Conservation (phyloP, 1,140 invertebrate species). For the Orius insidiosus region DNA sequence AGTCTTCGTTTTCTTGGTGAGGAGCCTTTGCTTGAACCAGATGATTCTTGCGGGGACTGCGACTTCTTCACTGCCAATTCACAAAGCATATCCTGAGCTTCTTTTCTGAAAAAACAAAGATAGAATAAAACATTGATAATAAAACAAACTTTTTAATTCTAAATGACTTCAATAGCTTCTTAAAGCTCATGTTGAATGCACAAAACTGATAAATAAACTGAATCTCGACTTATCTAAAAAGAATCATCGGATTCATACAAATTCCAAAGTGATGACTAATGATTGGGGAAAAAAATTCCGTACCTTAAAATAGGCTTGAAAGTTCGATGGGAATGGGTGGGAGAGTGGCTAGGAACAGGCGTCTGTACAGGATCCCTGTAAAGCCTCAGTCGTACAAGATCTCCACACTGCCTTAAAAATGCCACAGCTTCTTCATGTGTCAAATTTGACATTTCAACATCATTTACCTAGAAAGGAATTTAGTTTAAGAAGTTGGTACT, state of each 20-base stretch:
- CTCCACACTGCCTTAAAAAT: constrained; percentile 53
- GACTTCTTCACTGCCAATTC: constrained; percentile 53
- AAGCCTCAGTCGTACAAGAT: constrained; percentile 51
- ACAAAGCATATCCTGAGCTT: constrained; percentile 65
- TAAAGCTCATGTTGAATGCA: not conserved
- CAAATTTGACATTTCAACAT: constrained; percentile 57
- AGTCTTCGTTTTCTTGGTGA: constrained; percentile 22
- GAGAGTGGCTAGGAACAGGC: constrained; percentile 59
- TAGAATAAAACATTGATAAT: not conserved
- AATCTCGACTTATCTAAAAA: not conserved
- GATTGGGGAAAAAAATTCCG: constrained; percentile 5
- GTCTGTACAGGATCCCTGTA: constrained; percentile 59
- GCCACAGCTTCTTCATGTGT: constrained; percentile 69
- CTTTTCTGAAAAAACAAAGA: constrained; percentile 37
- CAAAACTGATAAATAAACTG: constrained; percentile 5
- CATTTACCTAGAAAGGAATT: constrained; percentile 46
- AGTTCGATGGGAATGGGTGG: constrained; percentile 31
- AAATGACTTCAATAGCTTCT: not conserved
- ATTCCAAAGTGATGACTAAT: not conserved
- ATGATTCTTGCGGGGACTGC: constrained; percentile 40
- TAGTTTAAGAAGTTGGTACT: not conserved
- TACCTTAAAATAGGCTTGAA: constrained; percentile 43
- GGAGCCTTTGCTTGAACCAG: constrained; percentile 27
- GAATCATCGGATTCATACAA: constrained; percentile 1
- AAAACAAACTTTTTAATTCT: not conserved